Conservation (phyloP, 1,140 invertebrate genomes). For the Cyrtorhinus lividipennis region DNA sequence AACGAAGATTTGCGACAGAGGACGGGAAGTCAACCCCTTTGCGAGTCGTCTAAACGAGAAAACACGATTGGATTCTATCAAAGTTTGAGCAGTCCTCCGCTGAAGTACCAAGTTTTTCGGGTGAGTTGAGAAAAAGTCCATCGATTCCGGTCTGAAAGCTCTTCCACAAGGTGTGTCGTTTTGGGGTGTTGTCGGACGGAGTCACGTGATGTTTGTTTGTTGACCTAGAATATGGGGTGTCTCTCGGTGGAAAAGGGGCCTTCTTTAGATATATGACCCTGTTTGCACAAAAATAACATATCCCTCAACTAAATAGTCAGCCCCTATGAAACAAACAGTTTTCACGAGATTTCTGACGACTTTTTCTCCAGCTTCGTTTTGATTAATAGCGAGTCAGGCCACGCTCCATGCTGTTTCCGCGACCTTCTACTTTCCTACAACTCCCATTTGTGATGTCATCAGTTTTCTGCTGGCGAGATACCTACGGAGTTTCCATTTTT, state of each 20-base stretch:
- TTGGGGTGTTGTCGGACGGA: neutral
- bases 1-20: neutral
- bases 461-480: no score
- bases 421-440: no score
- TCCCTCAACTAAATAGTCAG: constrained; percentile 8
- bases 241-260: neutral
- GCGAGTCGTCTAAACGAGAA: neutral
- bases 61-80: neutral
- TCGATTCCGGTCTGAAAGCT: neutral
- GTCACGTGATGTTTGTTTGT: constrained; percentile 9
- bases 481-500: no score
- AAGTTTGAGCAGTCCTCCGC: neutral
- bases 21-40: neutral
- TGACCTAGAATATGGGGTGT: constrained; percentile 3
- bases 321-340: neutral
- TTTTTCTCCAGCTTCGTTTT: neutral
- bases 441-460: no score
- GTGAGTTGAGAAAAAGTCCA: neutral
- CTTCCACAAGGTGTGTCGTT: neutral
- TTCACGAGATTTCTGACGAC: neutral
- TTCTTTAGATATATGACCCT: neutral
- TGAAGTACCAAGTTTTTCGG: neutral
- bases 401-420: no score
- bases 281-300: constrained; percentile 7
- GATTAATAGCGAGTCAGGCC: neutral